Conservation (phyloP, 2,113 vertebrate genomes). For the Furnarius figulus region DNA sequence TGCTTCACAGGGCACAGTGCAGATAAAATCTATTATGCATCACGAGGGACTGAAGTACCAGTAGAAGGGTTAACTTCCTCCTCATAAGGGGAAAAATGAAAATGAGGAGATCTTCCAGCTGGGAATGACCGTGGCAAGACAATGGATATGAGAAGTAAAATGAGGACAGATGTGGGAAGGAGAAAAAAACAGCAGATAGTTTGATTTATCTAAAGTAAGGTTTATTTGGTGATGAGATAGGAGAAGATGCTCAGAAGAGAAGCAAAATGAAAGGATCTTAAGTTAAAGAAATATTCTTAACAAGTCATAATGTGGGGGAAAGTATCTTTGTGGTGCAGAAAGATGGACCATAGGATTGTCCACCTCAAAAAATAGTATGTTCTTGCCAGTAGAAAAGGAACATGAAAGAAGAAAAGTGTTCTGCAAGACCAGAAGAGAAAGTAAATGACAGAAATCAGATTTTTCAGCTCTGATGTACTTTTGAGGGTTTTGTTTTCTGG, state of each 20-base stretch:
- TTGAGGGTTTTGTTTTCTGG: background rate
- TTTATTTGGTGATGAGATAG: background rate
- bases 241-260: background rate
- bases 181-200: background rate
- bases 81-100: background rate
- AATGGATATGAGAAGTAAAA: background rate
- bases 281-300: background rate
- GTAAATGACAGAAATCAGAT: background rate
- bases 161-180: background rate
- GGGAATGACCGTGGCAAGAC: background rate
- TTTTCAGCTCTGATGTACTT: background rate
- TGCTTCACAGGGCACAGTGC: background rate
- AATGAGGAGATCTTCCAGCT: background rate
- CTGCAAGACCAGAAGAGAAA: background rate
- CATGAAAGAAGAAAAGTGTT: background rate
- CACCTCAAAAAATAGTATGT: background rate
- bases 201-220: background rate
- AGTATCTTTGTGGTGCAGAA: background rate
- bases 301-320: background rate
- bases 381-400: background rate
- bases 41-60: background rate
- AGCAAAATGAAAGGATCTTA: background rate
- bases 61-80: background rate
- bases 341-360: background rate
- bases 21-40: background rate